Percentiles rank a stretch among this genome's conserved stretches.
Evolutionary conservation across 2,888 invertebrate species (phyloP).

Genomic region (Danaus chrysippus): DNA sequence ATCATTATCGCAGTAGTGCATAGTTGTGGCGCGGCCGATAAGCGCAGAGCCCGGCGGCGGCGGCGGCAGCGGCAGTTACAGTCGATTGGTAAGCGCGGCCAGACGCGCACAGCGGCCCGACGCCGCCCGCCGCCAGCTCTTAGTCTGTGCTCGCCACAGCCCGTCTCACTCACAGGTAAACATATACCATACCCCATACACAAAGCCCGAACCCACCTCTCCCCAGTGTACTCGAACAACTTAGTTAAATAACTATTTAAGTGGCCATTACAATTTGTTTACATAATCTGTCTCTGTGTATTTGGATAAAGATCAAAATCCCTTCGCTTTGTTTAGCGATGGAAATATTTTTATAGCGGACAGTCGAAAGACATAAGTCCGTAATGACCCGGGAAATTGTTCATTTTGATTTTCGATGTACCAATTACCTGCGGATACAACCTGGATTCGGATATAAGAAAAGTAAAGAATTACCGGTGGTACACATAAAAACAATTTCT

Average conservation of each 20-base stretch:
- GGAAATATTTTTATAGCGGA: slow-evolving; percentile 34
- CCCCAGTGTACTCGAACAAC: slow-evolving; percentile 42
- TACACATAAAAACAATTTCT: no score
- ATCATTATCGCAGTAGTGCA: slow-evolving; percentile 63
- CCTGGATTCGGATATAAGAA: background rate
- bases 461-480: no score
- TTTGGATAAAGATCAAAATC: slow-evolving; percentile 37
- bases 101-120: slow-evolving; percentile 68
- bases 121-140: slow-evolving; percentile 49
- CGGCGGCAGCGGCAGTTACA: slow-evolving; percentile 61
- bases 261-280: slow-evolving; percentile 32
- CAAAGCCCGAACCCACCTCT: slow-evolving; percentile 30
- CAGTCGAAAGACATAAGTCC: slow-evolving; percentile 25
- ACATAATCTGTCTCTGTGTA: slow-evolving; percentile 24
- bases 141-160: slow-evolving; percentile 48
- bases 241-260: slow-evolving; percentile 25
- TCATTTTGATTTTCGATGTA: slow-evolving; percentile 17
- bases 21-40: slow-evolving; percentile 61
- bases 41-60: slow-evolving; percentile 53
- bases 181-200: slow-evolving; percentile 35
- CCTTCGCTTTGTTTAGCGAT: slow-evolving; percentile 29
- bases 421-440: background rate
- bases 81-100: slow-evolving; percentile 70
- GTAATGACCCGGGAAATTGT: slow-evolving; percentile 28
- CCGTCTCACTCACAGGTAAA: slow-evolving; percentile 61